Base-by-base conservation (phyloP, 2,113 vertebrate species). In the Ia io region DNA sequence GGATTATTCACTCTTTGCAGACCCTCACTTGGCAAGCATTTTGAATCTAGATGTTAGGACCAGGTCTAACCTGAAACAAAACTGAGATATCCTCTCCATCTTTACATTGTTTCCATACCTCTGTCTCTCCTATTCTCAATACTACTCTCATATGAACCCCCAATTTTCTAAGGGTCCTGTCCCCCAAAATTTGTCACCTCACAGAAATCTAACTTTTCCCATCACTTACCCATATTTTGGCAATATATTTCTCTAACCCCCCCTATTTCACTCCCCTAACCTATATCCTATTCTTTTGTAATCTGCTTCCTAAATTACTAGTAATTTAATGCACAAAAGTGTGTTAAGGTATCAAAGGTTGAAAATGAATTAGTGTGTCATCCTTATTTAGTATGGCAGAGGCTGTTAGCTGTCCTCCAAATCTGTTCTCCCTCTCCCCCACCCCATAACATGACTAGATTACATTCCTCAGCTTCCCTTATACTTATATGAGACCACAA, bases 281-380 rank as follows among this genome's bases (percentile, higher is more conserved):
- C 30, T 74, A 70, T 73, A 65, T 70, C 37, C 65, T 87, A 30
- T 77, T 96, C 63, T 86, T 96, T 92, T 79, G 23, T 85, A 78
- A 91, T 74, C 70, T 97, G 14, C 35, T 65, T 91, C 69, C 61
- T 78, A 82, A 89, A 25, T 7, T 84, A 94, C 56, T 91, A 91
- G 17, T 20, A 91, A 91, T 86, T 96, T 88, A 71, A 95, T 77
- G n/a, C 95, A 83, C n/a, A 88, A 83, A 94, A 83, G 18, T 82
- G 3, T 32, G 9, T 63, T 74, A 49, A 67, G 10, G 25, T 85
- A 78, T 83, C 77, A 91, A 90, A 91, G 49, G 13, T 40, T 88
- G 14, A 93, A 94, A 94, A 47, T 30, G 42, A 96, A 84, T 95
- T 73, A n/a, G 12, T 49, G 5, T 78, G 14, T 83, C 74, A 88